Base-by-base conservation (phyloP, 2,888 invertebrate genomes). In the Dendrolimus pini region DNA sequence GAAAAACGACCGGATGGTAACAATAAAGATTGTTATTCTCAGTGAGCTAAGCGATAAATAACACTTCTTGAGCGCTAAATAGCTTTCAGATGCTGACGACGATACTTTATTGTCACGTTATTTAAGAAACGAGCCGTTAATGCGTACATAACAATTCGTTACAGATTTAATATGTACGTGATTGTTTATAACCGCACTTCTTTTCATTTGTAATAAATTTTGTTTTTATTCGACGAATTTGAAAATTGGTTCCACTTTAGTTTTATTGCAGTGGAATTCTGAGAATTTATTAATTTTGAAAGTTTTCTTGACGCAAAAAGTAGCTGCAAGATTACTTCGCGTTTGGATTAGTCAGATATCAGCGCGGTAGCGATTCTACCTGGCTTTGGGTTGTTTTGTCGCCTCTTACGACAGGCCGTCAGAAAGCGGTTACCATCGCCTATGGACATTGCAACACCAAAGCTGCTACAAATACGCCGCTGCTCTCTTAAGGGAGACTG, bases 61-160 rank as follows among this genome's bases (percentile, higher is more conserved):
- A 80, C 75, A 69, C 71, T 77, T 75, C 72, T 64, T 68, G 63
- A 66, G 67, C 72, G 71, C 71, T 73, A 78, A 80, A 80, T 82
- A 76, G 78, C 68, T 65, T 63, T 65, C 75, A 73, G 74, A 67
- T 72, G 73, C 74, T 67, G 64, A 62, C 68, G 69, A 75, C 80
- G 75, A 75, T 85, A 73, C 80, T 79, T 86, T 83, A 82, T 82
- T 83, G 87, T 85, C 87, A 84, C 75, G 79, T 78, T 75, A 80
- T 80, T 81, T 81, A 78, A 79, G 76, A 78, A 76, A 78, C 72
- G 68, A 68, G 61, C 66, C 75, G 78, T 84, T 83, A 80, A 80
- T 83, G 73, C 80, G 76, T 82, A 83, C 78, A 75, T 70, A 74
- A 73, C 81, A 76, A 82, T 83, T 84, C 82, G 82, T 85, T 80